phyloP scores from a whole-genome alignment of 92 coral and sea anemone genomes.

The Porites rus region DNA sequence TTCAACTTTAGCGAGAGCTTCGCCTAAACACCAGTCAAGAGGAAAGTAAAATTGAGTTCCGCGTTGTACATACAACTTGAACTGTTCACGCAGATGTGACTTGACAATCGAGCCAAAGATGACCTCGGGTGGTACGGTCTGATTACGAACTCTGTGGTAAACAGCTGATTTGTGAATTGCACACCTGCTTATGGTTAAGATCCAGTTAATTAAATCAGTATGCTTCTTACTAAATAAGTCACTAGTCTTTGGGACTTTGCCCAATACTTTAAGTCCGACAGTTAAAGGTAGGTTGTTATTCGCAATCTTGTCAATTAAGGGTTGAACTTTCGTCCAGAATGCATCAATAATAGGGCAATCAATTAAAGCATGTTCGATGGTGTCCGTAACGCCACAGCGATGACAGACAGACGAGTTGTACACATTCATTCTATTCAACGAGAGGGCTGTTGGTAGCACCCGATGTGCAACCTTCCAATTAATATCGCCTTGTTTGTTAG shows the following conservation, averaged over 20 bases:
- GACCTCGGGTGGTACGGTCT: too few relatives aligned
- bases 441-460: neutral
- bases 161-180: slow-evolving; percentile 10
- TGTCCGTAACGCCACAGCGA: neutral
- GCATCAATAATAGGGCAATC: neutral
- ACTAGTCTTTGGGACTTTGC: neutral
- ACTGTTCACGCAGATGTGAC: too few relatives aligned
- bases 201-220: neutral
- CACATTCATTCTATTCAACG: neutral
- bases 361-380: neutral
- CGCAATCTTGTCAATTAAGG: neutral
- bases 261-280: neutral
- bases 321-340: neutral
- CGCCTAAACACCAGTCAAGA: too few relatives aligned
- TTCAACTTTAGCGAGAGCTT: too few relatives aligned
- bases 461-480: slow-evolving; percentile 7
- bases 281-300: neutral
- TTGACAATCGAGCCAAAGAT: too few relatives aligned
- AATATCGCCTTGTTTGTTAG: slow-evolving; percentile 3
- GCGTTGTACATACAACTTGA: too few relatives aligned
- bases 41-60: too few relatives aligned
- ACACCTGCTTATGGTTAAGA: neutral
- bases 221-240: neutral
- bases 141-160: too few relatives aligned
- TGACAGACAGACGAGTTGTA: neutral